A percentile compares a stretch with the other conserved stretches of the same genome.
These are phyloP conservation scores for Coptodon bakossiorum DNA, from an alignment of 2,113 vertebrate genomes.

Conservation along the genomic window DNA sequence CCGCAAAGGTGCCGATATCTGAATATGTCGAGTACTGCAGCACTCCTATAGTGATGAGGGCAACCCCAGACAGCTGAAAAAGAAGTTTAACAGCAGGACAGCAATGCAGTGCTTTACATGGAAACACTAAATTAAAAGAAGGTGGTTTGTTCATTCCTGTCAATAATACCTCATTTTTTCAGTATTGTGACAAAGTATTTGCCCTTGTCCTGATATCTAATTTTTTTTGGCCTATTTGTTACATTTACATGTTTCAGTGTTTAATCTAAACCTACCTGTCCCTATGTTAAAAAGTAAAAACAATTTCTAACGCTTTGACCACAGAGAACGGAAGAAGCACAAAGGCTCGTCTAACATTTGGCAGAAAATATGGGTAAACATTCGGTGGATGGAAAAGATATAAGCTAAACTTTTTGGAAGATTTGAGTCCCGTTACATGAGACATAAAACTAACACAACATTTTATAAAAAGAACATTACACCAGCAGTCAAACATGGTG, in stretches of 20 bases:
- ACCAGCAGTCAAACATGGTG: background rate
- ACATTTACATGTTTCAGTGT: background rate
- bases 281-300: background rate
- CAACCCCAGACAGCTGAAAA: conserved; percentile 20
- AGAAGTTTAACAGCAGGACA: background rate
- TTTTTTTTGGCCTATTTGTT: background rate
- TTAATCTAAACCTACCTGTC: background rate
- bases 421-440: background rate
- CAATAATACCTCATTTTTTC: background rate
- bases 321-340: background rate
- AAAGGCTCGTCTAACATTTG: background rate
- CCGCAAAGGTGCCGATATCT: background rate
- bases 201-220: no score
- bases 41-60: conserved; percentile 4
- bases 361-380: background rate
- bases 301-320: background rate
- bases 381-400: background rate
- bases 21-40: background rate
- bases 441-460: background rate
- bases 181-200: no score
- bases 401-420: background rate
- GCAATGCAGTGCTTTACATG: background rate
- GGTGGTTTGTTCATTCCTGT: background rate
- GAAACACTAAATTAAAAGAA: background rate
- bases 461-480: background rate